These are phyloP conservation scores for Balaeniceps rex DNA, from an alignment of 2,113 vertebrate species.

Conservation along the genomic window DNA sequence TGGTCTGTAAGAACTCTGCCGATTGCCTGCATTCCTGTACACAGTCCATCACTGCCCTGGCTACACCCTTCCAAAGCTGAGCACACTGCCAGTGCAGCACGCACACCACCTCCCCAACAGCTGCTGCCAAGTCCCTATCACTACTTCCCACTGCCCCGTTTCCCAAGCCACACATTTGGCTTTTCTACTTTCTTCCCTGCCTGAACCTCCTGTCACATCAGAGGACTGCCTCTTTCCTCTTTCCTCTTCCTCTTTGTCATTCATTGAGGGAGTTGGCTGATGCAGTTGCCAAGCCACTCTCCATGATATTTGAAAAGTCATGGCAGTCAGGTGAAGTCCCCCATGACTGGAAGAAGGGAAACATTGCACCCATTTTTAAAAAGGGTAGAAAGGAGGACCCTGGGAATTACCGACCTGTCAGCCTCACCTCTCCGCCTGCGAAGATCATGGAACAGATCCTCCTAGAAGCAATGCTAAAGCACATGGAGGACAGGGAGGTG, in stretches of 20 bases:
- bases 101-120: background rate
- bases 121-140: background rate
- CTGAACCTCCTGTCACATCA: background rate
- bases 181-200: background rate
- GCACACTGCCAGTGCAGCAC: background rate
- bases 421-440: too few relatives aligned
- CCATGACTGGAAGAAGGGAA: too few relatives aligned
- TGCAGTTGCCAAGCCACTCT: too few relatives aligned
- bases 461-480: too few relatives aligned
- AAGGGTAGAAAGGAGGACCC: too few relatives aligned
- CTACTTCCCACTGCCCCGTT: background rate
- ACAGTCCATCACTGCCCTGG: background rate
- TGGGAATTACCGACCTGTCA: too few relatives aligned
- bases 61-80: background rate
- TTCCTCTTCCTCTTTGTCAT: background rate
- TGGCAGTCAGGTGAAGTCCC: too few relatives aligned
- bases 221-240: background rate
- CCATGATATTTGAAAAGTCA: too few relatives aligned
- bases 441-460: too few relatives aligned
- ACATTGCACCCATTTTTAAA: too few relatives aligned
- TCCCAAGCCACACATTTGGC: background rate
- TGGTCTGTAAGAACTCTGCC: background rate
- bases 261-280: too few relatives aligned
- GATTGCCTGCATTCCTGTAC: fast-evolving
- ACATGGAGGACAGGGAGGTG: too few relatives aligned